Conservation (phyloP, 92 coral and sea anemone genomes). For the Epizoanthus ramosus region DNA sequence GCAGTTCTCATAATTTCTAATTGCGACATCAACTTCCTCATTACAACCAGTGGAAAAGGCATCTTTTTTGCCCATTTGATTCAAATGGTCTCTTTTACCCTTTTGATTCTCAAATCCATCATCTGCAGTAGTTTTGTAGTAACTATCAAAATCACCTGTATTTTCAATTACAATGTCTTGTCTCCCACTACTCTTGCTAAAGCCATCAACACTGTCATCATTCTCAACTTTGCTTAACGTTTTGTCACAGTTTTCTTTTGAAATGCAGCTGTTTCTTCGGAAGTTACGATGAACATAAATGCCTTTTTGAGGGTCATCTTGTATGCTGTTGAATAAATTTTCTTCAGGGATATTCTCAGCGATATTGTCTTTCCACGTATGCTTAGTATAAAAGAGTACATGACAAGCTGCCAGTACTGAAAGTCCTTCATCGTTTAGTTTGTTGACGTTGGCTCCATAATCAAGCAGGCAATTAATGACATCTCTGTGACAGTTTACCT, state of each 20-base stretch:
- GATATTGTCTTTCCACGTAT: slow-evolving; percentile 98
- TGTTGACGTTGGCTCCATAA: slow-evolving; percentile 96
- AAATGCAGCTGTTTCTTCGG: slow-evolving; percentile 41
- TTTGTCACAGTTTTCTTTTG: slow-evolving; percentile 3
- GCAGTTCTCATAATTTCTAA: slow-evolving; percentile 31
- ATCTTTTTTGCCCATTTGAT: background rate
- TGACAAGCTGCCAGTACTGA: slow-evolving; percentile 98
- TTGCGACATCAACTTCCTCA: background rate
- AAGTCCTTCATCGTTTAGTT: slow-evolving; percentile 93
- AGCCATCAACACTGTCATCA: background rate
- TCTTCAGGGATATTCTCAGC: slow-evolving; percentile 87
- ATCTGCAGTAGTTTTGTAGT: background rate
- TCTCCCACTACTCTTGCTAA: background rate
- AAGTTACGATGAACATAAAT: slow-evolving; percentile 78
- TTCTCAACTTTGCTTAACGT: background rate
- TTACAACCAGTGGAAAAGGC: slow-evolving; percentile 6
- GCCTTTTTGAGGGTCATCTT: slow-evolving; percentile 85
- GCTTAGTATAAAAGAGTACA: slow-evolving; percentile 95
- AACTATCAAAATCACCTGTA: background rate
- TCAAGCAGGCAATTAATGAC: slow-evolving; percentile 94
- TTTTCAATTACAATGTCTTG: background rate
- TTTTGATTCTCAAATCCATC: background rate
- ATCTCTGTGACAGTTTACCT: slow-evolving; percentile 97
- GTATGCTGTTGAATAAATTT: slow-evolving; percentile 86
- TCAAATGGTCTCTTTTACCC: background rate